Evolutionary conservation across 2,888 invertebrate species (phyloP), one percentile per base, ranked within the genome.

Genomic region (Baccha elongata): DNA sequence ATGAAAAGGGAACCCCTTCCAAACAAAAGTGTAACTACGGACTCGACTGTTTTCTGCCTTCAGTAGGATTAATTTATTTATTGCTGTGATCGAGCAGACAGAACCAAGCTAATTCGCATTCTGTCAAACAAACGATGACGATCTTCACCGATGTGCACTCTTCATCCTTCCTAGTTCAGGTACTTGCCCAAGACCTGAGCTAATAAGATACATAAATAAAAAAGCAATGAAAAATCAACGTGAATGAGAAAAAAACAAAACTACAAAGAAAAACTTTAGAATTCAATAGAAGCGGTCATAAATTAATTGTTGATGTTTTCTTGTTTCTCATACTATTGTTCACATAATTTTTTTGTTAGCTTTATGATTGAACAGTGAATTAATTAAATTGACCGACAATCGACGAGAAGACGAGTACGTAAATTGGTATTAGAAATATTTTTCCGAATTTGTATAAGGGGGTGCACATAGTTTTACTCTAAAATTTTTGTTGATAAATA

Each of bases 311-410:
- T 64, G 26, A 8, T 71, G 32, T 2, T 42, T 80, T 74, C 19
- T 62, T 53, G 21, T 75, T 42, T 8, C 37, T 37, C 13, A 21
- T 21, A 19, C 19, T 35, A 21, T 35, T 32, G 19, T 44, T 74
- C 42, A 10, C 4, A 0, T 48, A 3, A 23, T 48, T 1, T 62
- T 65, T 29, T 40, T 37, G n/a, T n/a, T 35, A 35, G 46, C 32
- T 65, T 75, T 65, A 68, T 73, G 69, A 55, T 74, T 68, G 65
- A 81, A 52, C 60, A 67, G 80, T 69, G 52, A 75, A 75, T 81
- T 71, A 81, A 81, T 81, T 75, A 71, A 71, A 69, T 65, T 71
- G 69, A 67, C 71, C 71, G 75, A 81, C 60, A 17, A 40, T 13
- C 11, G 17, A 32, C 35, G 13, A 21, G 2, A 23, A 23, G 65